A percentile compares a stretch with the other conserved stretches of the same genome.
Conservation (phyloP, 2,113 vertebrate species). For the Apodemus sylvaticus region DNA sequence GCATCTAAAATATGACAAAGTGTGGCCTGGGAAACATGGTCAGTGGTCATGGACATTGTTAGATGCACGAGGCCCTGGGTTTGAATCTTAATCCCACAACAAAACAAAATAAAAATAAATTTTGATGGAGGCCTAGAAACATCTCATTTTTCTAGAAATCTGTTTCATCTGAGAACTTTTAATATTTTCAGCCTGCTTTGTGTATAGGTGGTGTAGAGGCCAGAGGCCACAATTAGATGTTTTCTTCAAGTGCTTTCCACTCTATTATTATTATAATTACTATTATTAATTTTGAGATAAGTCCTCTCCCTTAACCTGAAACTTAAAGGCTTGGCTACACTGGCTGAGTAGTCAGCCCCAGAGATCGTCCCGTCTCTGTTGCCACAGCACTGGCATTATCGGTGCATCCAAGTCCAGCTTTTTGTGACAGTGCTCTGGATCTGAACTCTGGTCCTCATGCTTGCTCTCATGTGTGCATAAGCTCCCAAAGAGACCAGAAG, state of each 20-base stretch:
- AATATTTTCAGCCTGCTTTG: neutral
- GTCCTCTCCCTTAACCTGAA: neutral
- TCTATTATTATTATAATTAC: neutral
- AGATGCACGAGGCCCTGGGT: neutral
- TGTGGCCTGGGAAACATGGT: neutral
- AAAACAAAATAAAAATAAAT: neutral
- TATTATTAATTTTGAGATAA: neutral
- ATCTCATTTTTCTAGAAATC: neutral
- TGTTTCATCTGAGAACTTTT: slow-evolving; percentile 18
- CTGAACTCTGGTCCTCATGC: neutral
- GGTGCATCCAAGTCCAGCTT: too few relatives aligned
- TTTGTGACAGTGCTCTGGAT: neutral
- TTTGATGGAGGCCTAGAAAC: neutral
- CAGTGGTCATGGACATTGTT: neutral
- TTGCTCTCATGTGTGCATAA: neutral
- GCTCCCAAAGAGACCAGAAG: neutral
- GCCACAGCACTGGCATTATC: too few relatives aligned
- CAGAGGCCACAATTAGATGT: neutral
- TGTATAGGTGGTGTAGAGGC: neutral
- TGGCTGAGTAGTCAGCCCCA: too few relatives aligned
- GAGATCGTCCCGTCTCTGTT: neutral
- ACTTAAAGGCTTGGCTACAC: neutral
- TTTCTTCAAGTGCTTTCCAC: neutral
- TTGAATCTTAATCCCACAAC: neutral
- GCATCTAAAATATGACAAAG: neutral